phyloP scores from a whole-genome alignment of 2,797 vertebrate genomes.

The Galagoides demidoff region DNA sequence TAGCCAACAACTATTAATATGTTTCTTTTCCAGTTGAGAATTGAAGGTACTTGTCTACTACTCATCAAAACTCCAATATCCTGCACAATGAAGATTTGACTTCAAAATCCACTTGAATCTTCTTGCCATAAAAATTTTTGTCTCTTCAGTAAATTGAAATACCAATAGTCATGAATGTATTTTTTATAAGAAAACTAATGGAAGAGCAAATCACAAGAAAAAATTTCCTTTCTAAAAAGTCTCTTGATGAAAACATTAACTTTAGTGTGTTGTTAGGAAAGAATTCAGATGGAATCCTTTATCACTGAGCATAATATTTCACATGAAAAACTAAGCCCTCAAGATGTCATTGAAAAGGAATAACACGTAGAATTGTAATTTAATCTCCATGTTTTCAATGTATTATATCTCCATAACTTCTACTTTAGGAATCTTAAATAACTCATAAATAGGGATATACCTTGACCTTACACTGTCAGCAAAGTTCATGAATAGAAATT shows the following conservation, averaged over 20 bases:
- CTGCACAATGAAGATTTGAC: neutral
- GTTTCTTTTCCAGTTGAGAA: neutral
- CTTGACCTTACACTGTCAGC: neutral
- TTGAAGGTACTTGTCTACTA: neutral
- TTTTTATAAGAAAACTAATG: slow-evolving; percentile 28
- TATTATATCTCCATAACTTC: neutral
- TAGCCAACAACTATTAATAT: neutral
- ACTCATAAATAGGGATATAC: neutral
- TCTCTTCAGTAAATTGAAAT: neutral
- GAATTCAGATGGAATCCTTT: neutral
- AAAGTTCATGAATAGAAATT: slow-evolving; percentile 6
- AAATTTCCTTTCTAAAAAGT: neutral
- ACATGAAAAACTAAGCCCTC: neutral
- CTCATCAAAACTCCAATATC: neutral
- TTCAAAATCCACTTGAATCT: neutral
- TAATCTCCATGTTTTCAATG: slow-evolving; percentile 14
- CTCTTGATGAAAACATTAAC: slow-evolving; percentile 19
- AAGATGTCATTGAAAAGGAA: slow-evolving; percentile 50
- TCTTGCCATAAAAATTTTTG: neutral
- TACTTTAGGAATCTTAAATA: neutral
- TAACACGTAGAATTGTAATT: slow-evolving; percentile 32
- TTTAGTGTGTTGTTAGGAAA: neutral
- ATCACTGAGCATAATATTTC: neutral
- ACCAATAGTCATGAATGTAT: neutral
- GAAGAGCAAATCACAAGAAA: neutral